A percentile compares a stretch with the other conserved stretches of the same genome.
These are phyloP conservation scores for Acanthurus tractus DNA, from an alignment of 2,797 vertebrate species.

Conservation along the genomic window DNA sequence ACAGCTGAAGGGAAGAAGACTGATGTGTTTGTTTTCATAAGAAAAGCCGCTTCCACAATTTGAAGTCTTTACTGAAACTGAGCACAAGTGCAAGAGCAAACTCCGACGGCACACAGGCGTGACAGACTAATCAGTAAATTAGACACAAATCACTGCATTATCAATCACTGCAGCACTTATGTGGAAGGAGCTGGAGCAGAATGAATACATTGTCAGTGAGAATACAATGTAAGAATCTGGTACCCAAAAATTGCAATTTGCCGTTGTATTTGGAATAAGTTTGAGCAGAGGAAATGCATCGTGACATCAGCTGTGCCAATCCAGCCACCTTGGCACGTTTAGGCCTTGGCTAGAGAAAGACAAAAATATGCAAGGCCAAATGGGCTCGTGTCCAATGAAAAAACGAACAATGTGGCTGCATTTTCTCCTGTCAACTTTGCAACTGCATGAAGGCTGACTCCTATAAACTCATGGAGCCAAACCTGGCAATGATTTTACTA, in stretches of 20 bases:
- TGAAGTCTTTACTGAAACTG: conserved; percentile 6
- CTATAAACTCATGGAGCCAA: conserved; percentile 5
- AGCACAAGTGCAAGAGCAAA: conserved; percentile 3
- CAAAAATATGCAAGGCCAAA: no score
- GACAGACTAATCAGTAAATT: conserved; percentile 24
- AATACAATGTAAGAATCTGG: not conserved
- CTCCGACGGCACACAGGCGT: conserved; percentile 7
- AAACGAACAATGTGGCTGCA: conserved; percentile 23
- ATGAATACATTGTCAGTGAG: not conserved
- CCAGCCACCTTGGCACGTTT: no score
- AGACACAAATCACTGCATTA: conserved; percentile 4
- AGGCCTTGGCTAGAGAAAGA: no score
- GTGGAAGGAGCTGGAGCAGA: not conserved
- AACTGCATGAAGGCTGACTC: conserved; percentile 12
- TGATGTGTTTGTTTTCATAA: conserved; percentile 15
- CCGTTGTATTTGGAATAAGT: not conserved
- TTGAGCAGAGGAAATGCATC: no score
- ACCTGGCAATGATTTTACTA: conserved; percentile 18
- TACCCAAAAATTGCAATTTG: conserved; percentile 9
- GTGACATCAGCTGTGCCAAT: no score
- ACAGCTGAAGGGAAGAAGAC: not conserved
- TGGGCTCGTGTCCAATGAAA: conserved; percentile 17
- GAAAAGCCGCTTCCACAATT: conserved; percentile 3
- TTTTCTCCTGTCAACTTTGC: conserved; percentile 29
- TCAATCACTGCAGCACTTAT: conserved; percentile 1